These are phyloP conservation scores for Brachyalestes nurse DNA, from an alignment of 2,797 vertebrate species.

Conservation along the genomic window DNA sequence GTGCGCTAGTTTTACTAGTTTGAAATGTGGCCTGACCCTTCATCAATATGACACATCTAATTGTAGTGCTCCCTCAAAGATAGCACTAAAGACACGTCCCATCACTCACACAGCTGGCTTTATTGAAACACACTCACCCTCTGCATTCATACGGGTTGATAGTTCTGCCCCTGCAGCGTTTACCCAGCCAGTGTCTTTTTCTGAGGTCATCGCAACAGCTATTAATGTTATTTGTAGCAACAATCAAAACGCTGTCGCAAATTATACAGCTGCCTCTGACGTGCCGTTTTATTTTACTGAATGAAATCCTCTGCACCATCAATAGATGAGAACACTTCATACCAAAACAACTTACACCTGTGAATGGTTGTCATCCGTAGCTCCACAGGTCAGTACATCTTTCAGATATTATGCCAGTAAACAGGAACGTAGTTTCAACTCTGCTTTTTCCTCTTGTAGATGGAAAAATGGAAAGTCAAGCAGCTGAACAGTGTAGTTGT, in stretches of 20 bases:
- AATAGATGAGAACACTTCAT: background rate
- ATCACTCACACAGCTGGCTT: slow-evolving; percentile 26
- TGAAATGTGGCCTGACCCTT: slow-evolving; percentile 58
- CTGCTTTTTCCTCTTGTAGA: background rate
- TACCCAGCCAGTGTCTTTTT: background rate
- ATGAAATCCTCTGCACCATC: background rate
- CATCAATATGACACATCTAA: slow-evolving; percentile 41
- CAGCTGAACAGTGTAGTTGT: no score
- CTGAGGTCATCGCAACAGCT: background rate
- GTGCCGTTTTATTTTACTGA: background rate
- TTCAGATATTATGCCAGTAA: background rate
- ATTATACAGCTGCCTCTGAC: slow-evolving; percentile 15
- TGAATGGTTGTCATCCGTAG: background rate
- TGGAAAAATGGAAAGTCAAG: background rate
- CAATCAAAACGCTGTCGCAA: slow-evolving; percentile 18
- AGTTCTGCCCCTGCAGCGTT: background rate
- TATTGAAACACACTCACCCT: slow-evolving; percentile 20
- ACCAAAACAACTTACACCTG: slow-evolving; percentile 3
- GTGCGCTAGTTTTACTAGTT: background rate
- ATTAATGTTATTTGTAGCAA: background rate
- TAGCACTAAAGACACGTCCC: slow-evolving; percentile 15
- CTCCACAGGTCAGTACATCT: background rate
- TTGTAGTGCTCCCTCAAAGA: slow-evolving; percentile 35
- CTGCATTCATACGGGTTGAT: background rate
- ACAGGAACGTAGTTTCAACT: background rate